Evolutionary conservation across 2,113 vertebrate genomes (phyloP).

Genomic region (Chloropsis cyanopogon): DNA sequence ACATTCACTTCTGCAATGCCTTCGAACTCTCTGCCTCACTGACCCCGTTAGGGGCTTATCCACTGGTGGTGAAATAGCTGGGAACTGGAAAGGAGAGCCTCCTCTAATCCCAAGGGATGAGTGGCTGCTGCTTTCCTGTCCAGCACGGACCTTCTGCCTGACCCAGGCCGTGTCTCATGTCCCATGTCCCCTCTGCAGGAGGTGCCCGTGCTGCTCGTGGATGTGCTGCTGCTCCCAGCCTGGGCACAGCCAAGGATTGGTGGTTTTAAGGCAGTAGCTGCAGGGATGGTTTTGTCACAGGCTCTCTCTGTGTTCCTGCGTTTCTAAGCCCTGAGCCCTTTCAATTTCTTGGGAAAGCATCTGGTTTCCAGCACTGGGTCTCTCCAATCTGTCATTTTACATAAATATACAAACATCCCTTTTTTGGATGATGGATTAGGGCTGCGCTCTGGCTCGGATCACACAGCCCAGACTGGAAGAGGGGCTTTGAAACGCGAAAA

Average conservation of each 20-base stretch:
- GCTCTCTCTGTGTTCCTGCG: background rate
- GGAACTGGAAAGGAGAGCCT: background rate
- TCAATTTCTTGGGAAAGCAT: conserved; percentile 51
- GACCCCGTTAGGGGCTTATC: background rate
- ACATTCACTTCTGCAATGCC: background rate
- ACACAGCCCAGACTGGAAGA: background rate
- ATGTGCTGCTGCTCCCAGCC: background rate
- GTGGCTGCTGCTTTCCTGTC: background rate
- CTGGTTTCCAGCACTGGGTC: conserved; percentile 48
- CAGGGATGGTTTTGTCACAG: background rate
- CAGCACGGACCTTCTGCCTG: background rate
- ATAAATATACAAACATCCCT: conserved; percentile 54
- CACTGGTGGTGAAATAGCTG: background rate
- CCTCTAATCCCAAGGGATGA: rapidly evolving
- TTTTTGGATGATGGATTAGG: conserved; percentile 27
- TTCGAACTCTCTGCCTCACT: background rate
- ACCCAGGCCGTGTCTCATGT: background rate
- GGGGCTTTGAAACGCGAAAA: conserved; percentile 9
- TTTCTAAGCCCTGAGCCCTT: background rate
- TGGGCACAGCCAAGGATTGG: rapidly evolving
- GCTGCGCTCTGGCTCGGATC: conserved; percentile 15
- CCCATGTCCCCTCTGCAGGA: background rate
- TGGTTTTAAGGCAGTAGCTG: background rate
- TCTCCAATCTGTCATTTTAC: conserved; percentile 36
- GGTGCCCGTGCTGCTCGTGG: background rate